A percentile compares a stretch with the other conserved stretches of the same genome.
Conservation (phyloP, 2,113 vertebrate species). For the Sorex fumeus region DNA sequence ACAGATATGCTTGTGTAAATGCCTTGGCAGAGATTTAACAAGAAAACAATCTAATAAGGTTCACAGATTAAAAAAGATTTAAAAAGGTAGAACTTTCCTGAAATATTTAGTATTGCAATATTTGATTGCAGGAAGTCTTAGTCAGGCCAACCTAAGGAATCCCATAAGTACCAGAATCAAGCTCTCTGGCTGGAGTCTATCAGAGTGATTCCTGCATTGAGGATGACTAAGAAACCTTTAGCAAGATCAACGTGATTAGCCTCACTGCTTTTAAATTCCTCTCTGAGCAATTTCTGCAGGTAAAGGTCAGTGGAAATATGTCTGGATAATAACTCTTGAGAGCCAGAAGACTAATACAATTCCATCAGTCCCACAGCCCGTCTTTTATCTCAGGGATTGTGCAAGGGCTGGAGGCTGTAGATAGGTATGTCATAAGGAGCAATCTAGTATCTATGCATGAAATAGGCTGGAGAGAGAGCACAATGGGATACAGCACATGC, state of each 20-base stretch:
- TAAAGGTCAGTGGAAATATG: constrained; percentile 33
- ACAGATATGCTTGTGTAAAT: neutral
- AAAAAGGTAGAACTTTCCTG: neutral
- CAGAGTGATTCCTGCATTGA: neutral
- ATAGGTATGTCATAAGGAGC: constrained; percentile 19
- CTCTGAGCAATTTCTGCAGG: constrained; percentile 23
- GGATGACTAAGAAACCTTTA: neutral
- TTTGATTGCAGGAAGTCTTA: neutral
- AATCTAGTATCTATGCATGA: neutral
- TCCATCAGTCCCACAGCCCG: neutral
- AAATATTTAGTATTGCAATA: neutral
- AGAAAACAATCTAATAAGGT: constrained; percentile 16
- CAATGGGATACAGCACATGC: too few relatives aligned
- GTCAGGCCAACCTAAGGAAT: neutral
- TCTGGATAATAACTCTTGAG: constrained; percentile 20
- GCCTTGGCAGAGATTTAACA: constrained; percentile 27
- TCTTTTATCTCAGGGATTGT: constrained; percentile 35
- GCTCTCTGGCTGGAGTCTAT: neutral
- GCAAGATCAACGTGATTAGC: neutral
- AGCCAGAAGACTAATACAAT: constrained; percentile 25
- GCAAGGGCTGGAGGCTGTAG: constrained; percentile 16
- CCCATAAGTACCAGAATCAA: neutral
- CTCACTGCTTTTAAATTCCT: constrained; percentile 25
- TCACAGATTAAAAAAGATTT: neutral
- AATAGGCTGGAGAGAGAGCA: neutral